Base-by-base conservation (phyloP, 92 coral and sea anemone genomes). In the Bergia puertoricense region DNA sequence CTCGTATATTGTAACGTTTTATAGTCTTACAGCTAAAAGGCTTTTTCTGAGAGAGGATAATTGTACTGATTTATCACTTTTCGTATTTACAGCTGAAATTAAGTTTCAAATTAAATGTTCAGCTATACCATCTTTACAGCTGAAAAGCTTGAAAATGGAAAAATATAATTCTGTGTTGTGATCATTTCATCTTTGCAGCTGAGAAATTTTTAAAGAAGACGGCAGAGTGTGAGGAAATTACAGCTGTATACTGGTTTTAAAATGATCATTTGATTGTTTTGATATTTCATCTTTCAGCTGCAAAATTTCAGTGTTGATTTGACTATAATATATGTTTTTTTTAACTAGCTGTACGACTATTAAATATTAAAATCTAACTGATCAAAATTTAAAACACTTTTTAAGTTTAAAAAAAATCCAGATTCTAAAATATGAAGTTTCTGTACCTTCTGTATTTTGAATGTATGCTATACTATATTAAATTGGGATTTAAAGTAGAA, bases 231-330 rank as follows among this genome's bases (percentile, higher is more conserved):
- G 1, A 62, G 13, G 69, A 4, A 62, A 62, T 73, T 73, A 73
- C 77, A 73, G 77, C 77, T 73, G 43, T 37, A 37, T 30, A 23
- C n/a, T 2, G 6, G 69, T 62, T 73, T 66, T 38, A 36, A 73
- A 73, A 22, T 73, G 5, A 73, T 73, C 2, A 73, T 6, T 73
- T 73, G 14, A 23, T 7, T 73, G 77, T 73, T 22, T 9, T 38
- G 77, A 39, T 71, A 20, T 37, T 73, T 37, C 77, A 37, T 69
- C 74, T 69, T 69, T 69, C 74, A 69, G 74, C 74, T 69, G 74
- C 4, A 54, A 54, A 57, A 14, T 57, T 3, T 14, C 3, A 15
- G 20, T 57, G 67, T 57, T 57, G 67, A 16, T 62, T 62, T 62
- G 6, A 62, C 1, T 62, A 7, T 62, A 62, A 18, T 18, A 23